Percentiles rank a stretch among this genome's conserved stretches.
phyloP scores from a whole-genome alignment of 1,140 invertebrate genomes.

The Trypoxylus dichotomus region DNA sequence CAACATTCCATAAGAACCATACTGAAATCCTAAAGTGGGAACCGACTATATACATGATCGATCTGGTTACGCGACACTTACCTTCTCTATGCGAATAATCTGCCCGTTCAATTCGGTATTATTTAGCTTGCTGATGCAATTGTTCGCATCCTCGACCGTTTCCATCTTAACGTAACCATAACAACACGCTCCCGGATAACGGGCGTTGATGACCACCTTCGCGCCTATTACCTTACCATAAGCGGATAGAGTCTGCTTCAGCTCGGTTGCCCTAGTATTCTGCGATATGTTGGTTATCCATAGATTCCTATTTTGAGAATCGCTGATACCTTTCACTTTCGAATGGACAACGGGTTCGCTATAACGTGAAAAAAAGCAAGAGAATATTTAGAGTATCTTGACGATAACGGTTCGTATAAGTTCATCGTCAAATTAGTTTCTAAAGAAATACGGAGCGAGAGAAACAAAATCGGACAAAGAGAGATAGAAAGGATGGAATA shows the following conservation, averaged over 20 bases:
- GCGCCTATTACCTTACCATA: conserved; percentile 94
- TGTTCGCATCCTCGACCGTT: conserved; percentile 81
- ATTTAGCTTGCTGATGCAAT: conserved; percentile 87
- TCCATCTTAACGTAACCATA: conserved; percentile 96
- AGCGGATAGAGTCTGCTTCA: conserved; percentile 88
- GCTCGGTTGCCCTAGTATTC: conserved; percentile 85
- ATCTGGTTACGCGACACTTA: conserved; percentile 49
- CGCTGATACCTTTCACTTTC: conserved; percentile 31
- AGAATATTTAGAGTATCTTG: neutral
- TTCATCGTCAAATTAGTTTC: neutral
- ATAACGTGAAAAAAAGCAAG: conserved; percentile 30
- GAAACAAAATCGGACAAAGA: neutral
- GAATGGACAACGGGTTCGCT: conserved; percentile 29
- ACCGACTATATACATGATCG: neutral
- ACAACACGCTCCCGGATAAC: conserved; percentile 85
- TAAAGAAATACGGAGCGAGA: neutral
- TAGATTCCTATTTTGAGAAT: conserved; percentile 64
- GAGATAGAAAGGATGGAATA: too few species aligned
- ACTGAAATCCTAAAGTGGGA: neutral
- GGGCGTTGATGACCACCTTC: conserved; percentile 94
- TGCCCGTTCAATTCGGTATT: conserved; percentile 89
- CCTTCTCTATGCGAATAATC: conserved; percentile 92
- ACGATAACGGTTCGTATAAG: neutral
- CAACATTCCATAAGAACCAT: too few species aligned
- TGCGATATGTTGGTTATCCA: conserved; percentile 93